These are phyloP conservation scores for Synanthedon tipuliformis DNA, from an alignment of 2,888 invertebrate genomes.

Conservation along the genomic window DNA sequence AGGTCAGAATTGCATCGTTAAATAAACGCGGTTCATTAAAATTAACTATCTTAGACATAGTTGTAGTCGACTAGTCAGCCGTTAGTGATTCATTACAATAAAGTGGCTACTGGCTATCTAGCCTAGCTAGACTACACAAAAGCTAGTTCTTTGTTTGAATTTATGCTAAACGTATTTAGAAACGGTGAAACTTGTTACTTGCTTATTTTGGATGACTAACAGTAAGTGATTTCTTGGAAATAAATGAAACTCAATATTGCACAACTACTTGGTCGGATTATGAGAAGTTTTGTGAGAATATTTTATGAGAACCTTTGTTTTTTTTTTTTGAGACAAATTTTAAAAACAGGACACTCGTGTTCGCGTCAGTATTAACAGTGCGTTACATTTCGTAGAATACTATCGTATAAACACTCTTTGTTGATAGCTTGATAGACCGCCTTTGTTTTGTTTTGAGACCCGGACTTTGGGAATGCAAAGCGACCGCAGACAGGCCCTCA, in stretches of 20 bases:
- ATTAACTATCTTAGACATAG: not conserved
- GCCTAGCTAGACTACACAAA: not conserved
- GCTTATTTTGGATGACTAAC: not conserved
- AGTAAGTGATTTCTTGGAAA: not conserved
- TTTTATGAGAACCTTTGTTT: too few species aligned
- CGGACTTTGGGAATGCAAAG: conserved; percentile 14
- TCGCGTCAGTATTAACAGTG: conserved; percentile 25
- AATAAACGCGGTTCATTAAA: not conserved
- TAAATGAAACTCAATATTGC: not conserved
- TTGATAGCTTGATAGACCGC: conserved; percentile 15
- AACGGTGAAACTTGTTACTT: not conserved
- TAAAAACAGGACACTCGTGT: conserved; percentile 25
- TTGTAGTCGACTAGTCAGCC: not conserved
- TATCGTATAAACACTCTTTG: conserved; percentile 33
- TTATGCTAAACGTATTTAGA: not conserved
- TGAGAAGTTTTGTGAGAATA: too few species aligned
- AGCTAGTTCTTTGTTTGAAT: not conserved
- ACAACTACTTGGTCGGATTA: too few species aligned
- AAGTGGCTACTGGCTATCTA: too few species aligned
- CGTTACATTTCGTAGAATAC: conserved; percentile 37
- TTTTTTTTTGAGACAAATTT: too few species aligned
- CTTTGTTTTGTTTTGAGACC: conserved; percentile 8
- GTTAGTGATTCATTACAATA: too few species aligned
- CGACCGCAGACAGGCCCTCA: conserved; percentile 12
- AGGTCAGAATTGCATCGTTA: not conserved